Conservation (phyloP, 2,888 invertebrate genomes). For the Trichopria drosophilae region DNA sequence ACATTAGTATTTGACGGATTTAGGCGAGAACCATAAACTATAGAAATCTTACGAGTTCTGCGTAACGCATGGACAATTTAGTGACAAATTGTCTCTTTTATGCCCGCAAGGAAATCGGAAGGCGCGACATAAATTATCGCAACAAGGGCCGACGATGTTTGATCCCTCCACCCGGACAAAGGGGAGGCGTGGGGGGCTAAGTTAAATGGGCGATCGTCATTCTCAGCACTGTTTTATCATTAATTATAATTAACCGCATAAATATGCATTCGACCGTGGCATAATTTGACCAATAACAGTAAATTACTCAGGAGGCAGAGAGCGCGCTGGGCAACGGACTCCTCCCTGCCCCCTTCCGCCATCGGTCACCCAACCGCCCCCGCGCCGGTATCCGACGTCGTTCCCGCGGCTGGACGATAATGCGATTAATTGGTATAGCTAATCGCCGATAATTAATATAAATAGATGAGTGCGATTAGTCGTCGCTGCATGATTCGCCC, state of each 20-base stretch:
- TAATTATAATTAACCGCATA: conserved; percentile 58
- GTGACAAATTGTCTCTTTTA: no score
- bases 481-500: conserved; percentile 16
- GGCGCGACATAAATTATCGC: not conserved
- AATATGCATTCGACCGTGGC: conserved; percentile 57
- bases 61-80: no score
- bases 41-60: no score
- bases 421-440: conserved; percentile 58
- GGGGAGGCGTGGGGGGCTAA: conserved; percentile 18
- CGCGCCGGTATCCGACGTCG: conserved; percentile 19
- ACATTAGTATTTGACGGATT: no score
- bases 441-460: conserved; percentile 59
- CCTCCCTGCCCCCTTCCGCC: conserved; percentile 29
- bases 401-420: conserved; percentile 47
- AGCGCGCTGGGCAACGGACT: conserved; percentile 20
- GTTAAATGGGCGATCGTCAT: conserved; percentile 47
- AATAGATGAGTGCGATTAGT: conserved; percentile 57
- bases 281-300: conserved; percentile 58
- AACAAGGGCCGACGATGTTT: no score
- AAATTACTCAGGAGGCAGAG: conserved; percentile 51
- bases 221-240: conserved; percentile 53
- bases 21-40: no score
- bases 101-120: no score
- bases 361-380: conserved; percentile 9
- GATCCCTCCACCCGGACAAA: no score